These are phyloP conservation scores for Fringilla coelebs DNA, from an alignment of 2,797 vertebrate species.

Conservation along the genomic window DNA sequence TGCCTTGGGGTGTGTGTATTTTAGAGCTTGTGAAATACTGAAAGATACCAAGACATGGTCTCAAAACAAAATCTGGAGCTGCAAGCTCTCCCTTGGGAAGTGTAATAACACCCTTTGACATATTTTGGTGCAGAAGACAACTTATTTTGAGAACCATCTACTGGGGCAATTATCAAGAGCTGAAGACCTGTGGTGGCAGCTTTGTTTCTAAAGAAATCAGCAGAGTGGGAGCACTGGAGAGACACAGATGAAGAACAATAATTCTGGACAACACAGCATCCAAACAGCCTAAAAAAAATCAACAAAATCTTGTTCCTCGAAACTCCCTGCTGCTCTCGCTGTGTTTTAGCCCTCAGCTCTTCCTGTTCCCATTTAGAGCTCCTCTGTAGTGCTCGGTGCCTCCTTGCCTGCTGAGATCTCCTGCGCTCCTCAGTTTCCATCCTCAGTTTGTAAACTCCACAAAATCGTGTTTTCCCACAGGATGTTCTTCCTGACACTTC, in stretches of 20 bases:
- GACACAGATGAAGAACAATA: not conserved
- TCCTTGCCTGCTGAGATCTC: not conserved
- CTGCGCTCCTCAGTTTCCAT: not conserved
- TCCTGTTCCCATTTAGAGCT: slow-evolving; percentile 27
- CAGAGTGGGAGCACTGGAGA: not conserved
- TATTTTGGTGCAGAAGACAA: not conserved
- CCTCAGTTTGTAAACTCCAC: not conserved
- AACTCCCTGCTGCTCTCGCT: not conserved
- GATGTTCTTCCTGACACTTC: not conserved
- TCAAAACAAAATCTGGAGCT: not conserved
- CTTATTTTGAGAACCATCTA: not conserved
- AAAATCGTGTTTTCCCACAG: not conserved
- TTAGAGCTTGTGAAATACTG: not conserved
- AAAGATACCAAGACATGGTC: not conserved
- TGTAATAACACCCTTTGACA: not conserved
- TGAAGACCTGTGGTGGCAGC: not conserved
- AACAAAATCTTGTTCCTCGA: not conserved
- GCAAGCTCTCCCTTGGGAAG: not conserved
- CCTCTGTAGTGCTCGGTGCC: not conserved
- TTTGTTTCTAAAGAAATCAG: not conserved
- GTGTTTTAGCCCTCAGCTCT: slow-evolving; percentile 28
- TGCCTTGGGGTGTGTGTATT: not conserved
- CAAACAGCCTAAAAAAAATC: not conserved
- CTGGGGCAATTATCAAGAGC: not conserved
- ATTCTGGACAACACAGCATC: not conserved